These are phyloP conservation scores for Lethocerus indicus DNA, from an alignment of 1,140 invertebrate species.

Conservation along the genomic window DNA sequence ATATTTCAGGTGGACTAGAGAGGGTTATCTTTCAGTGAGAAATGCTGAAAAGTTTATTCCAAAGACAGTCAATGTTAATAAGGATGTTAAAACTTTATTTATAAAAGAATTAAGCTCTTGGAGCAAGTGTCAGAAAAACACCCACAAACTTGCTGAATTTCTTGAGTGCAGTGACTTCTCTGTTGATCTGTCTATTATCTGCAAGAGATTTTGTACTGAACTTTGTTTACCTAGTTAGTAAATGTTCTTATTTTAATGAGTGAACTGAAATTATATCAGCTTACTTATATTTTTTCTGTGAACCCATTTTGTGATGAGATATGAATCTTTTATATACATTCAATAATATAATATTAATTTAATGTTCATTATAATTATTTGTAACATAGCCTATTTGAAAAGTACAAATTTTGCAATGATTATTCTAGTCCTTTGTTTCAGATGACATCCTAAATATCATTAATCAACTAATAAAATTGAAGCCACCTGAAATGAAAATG, in stretches of 20 bases:
- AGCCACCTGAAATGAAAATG: background rate
- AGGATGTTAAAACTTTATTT: background rate
- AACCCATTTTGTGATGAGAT: no score
- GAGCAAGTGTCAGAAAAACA: background rate
- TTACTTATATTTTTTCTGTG: no score
- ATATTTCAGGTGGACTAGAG: background rate
- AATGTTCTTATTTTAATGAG: no score
- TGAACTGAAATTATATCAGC: no score
- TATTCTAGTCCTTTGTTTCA: background rate
- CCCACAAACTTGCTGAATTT: background rate
- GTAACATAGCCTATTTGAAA: no score
- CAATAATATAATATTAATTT: no score
- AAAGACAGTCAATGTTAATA: background rate
- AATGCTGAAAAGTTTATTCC: background rate
- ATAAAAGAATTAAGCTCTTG: background rate
- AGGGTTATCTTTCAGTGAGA: background rate
- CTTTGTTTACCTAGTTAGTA: background rate
- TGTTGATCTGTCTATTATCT: background rate
- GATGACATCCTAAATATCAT: constrained; percentile 1
- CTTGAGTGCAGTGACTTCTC: background rate
- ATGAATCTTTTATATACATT: no score
- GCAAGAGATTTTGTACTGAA: background rate
- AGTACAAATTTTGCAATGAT: background rate
- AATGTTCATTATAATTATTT: no score
- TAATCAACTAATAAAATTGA: background rate